Evolutionary conservation across 2,797 vertebrate species (phyloP), one percentile per base, ranked within the genome.

Genomic region (Enteromius trimaculatus): DNA sequence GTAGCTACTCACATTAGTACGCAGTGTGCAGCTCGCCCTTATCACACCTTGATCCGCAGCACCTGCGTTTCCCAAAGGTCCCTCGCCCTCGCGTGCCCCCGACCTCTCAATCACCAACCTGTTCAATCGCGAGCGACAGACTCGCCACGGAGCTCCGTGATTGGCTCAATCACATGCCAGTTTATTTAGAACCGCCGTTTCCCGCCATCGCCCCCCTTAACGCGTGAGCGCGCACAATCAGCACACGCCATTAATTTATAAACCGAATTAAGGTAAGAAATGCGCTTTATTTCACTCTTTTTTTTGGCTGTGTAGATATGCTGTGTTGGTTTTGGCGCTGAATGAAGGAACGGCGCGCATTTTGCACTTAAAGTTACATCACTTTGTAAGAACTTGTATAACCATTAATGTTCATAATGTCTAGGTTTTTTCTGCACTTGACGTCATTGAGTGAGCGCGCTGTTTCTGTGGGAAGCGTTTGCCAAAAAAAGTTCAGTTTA

Each of bases 131-230:
- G 44, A 21, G 34, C n/a, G 5, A 53, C 17, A 0, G n/a, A 26
- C 17, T n/a, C 44, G 47, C 21, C 19, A 55, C 31, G 47, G 37
- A 19, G 58, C 31, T 49, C 72, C 4, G 6, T 82, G 80, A 82
- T 82, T 82, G 71, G 80, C 23, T 76, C 62, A 10, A 53, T n/a
- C 80, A 53, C 31, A 26, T 55, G 71, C 47, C 80, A 82, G 62
- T 66, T 75, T 76, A 82, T 76, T 76, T 82, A 82, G 80, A 60
- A 17, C 1, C 58, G 44, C 71, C 3, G 42, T 82, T 82, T 82
- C 80, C 80, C 80, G 80, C 80, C 80, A 55, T 82, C 80, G 17
- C 70, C 47, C 71, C 53, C 62, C 34, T 82, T 53, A 82, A 82
- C 34, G 80, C 55, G 34, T n/a, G 62, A 76, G 21, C 47, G 17